These are phyloP conservation scores for Amphiprion percula DNA, from an alignment of 2,113 vertebrate species.

Conservation along the genomic window DNA sequence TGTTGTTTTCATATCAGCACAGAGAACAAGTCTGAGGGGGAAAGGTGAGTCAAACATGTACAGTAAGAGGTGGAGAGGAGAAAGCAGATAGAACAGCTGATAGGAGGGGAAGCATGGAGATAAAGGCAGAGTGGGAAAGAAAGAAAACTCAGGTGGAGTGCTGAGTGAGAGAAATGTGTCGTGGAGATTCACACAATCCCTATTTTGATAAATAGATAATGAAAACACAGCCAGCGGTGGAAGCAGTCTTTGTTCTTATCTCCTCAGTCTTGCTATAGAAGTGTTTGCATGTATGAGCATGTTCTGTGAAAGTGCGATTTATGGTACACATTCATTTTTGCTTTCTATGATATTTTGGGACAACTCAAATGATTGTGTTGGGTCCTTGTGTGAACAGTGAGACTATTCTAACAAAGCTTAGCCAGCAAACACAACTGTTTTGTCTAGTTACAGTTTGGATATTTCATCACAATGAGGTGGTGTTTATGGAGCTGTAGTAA, in stretches of 20 bases:
- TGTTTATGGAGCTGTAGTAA: too few species aligned
- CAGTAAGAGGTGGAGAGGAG: constrained; percentile 37
- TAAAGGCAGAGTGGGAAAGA: constrained; percentile 17
- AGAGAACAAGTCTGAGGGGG: not conserved
- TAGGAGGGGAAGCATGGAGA: constrained; percentile 22
- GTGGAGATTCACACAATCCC: constrained; percentile 1
- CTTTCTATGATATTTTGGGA: too few species aligned
- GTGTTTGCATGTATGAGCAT: too few species aligned
- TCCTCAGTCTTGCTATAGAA: not conserved
- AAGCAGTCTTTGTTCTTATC: not conserved
- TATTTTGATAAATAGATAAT: constrained; percentile 8
- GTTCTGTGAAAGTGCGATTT: too few species aligned
- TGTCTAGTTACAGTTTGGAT: too few species aligned
- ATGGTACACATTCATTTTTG: too few species aligned
- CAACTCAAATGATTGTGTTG: too few species aligned
- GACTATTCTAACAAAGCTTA: too few species aligned
- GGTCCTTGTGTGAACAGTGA: too few species aligned
- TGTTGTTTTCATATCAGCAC: constrained; percentile 34
- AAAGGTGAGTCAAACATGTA: constrained; percentile 29
- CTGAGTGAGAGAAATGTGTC: constrained; percentile 41
- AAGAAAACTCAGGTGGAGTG: constrained; percentile 12
- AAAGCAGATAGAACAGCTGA: constrained; percentile 38
- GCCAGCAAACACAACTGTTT: too few species aligned
- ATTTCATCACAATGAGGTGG: too few species aligned
- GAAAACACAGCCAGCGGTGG: not conserved